Conservation (phyloP, 2,888 invertebrate genomes). For the Eristalis tenax region DNA sequence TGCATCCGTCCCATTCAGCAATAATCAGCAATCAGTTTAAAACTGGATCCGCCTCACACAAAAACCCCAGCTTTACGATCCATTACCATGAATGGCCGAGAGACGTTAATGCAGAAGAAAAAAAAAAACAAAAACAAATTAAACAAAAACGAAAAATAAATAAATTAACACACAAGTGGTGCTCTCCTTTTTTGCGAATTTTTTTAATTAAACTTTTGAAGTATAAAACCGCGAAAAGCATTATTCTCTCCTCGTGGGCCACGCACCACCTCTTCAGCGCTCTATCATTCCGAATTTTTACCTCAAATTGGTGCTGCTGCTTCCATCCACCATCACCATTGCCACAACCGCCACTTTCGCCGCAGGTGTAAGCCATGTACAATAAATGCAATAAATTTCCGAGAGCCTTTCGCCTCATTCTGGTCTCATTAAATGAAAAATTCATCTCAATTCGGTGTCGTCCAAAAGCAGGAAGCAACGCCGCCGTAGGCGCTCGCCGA, state of each 20-base stretch:
- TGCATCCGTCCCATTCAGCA: not conserved
- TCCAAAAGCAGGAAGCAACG: conserved; percentile 3
- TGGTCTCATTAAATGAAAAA: conserved; percentile 48
- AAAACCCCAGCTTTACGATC: not conserved
- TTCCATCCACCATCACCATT: not conserved
- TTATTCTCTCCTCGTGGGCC: conserved; percentile 26
- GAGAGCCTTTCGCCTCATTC: conserved; percentile 38
- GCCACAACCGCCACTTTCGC: conserved; percentile 4
- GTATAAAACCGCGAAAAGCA: conserved; percentile 37
- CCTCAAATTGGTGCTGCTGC: not conserved
- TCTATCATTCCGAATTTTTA: not conserved
- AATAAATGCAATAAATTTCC: conserved; percentile 50
- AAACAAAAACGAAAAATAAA: conserved; percentile 28
- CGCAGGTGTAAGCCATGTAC: conserved; percentile 41
- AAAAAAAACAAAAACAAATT: not conserved
- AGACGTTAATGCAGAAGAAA: not conserved
- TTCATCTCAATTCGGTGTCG: conserved; percentile 43
- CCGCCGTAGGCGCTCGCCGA: not conserved
- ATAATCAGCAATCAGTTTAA: not conserved
- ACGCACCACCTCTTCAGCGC: not conserved
- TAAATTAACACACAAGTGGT: conserved; percentile 34
- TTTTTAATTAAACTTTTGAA: conserved; percentile 40
- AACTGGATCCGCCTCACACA: not conserved
- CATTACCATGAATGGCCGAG: not conserved
- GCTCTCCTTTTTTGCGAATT: conserved; percentile 1